Conservation (phyloP, 2,888 invertebrate species). For the Celastrina argiolus region DNA sequence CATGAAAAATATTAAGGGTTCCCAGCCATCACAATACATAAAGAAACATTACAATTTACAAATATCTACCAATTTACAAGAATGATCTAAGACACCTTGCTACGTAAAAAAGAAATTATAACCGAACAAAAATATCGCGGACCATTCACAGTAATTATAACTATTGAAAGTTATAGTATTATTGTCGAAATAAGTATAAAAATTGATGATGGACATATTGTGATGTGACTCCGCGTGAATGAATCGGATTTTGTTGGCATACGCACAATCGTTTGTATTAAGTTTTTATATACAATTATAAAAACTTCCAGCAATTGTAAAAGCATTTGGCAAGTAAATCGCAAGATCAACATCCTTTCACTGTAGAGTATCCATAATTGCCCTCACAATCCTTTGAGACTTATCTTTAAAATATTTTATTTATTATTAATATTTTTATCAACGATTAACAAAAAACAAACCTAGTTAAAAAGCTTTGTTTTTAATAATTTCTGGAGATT, state of each 20-base stretch:
- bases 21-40: too few relatives aligned
- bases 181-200: background rate
- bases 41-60: too few relatives aligned
- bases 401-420: background rate
- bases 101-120: background rate
- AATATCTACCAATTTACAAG: too few relatives aligned
- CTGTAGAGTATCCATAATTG: background rate
- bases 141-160: background rate
- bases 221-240: background rate
- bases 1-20: too few relatives aligned
- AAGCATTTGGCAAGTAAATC: constrained; percentile 43
- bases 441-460: too few relatives aligned
- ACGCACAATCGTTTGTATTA: constrained; percentile 7
- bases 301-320: constrained; percentile 29
- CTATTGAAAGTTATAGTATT: background rate
- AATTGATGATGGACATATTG: background rate
- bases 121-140: background rate
- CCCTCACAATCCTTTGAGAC: background rate
- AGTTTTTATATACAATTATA: constrained; percentile 33
- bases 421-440: too few relatives aligned
- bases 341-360: constrained; percentile 58
- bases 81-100: too few relatives aligned
- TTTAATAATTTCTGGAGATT: too few relatives aligned
- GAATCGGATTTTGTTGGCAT: constrained; percentile 15
- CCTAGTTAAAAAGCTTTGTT: too few relatives aligned